A percentile compares a stretch with the other conserved stretches of the same genome.
These are phyloP conservation scores for Sipunculus nudus DNA, from an alignment of 2,888 invertebrate genomes.

Conservation along the genomic window DNA sequence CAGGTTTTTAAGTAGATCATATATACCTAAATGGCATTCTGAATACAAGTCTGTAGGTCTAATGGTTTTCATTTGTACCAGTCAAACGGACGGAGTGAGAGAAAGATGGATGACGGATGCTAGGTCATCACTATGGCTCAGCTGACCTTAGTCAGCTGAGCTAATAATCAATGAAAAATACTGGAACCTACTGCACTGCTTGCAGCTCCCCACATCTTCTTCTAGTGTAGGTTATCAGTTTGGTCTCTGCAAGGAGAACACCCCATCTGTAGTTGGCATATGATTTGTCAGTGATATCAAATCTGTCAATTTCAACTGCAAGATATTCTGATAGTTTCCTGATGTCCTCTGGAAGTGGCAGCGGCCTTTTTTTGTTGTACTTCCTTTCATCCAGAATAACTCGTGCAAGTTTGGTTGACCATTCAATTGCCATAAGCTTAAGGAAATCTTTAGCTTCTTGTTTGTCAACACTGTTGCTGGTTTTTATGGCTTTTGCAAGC, in stretches of 20 bases:
- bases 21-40: no score
- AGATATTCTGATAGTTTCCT: conserved; percentile 19
- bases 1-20: no score
- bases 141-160: no score
- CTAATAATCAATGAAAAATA: conserved; percentile 1
- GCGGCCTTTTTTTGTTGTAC: conserved; percentile 15
- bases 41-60: no score
- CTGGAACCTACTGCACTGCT: conserved; percentile 29
- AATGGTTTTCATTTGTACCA: no score
- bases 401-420: conserved; percentile 34
- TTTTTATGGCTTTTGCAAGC: conserved; percentile 21
- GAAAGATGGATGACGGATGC: no score
- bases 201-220: conserved; percentile 37
- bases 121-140: no score
- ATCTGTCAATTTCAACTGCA: neutral
- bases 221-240: conserved; percentile 31
- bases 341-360: conserved; percentile 34
- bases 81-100: no score
- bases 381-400: conserved; percentile 23
- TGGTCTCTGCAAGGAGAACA: conserved; percentile 24
- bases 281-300: conserved; percentile 23
- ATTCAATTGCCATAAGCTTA: conserved; percentile 29
- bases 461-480: conserved; percentile 7
- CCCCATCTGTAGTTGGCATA: conserved; percentile 22
- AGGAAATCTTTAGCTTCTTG: conserved; percentile 32